phyloP scores from a whole-genome alignment of 2,113 vertebrate species.

The Petroica traversi region DNA sequence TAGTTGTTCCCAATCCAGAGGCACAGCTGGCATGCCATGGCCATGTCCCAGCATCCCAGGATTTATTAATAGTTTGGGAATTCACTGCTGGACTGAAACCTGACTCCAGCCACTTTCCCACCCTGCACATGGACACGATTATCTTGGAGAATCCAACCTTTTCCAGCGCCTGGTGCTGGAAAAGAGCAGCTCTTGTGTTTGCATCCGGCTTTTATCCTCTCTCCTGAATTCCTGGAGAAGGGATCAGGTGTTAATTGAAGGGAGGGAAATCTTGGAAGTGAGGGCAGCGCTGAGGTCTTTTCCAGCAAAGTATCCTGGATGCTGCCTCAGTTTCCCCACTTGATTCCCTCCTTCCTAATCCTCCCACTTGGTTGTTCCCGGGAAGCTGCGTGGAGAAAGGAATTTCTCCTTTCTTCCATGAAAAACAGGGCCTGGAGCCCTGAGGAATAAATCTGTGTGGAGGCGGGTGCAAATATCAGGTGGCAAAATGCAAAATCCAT shows the following conservation, averaged over 20 bases:
- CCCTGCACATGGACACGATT: neutral
- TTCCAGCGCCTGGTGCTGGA: neutral
- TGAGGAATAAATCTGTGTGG: neutral
- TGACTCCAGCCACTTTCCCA: neutral
- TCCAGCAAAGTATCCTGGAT: neutral
- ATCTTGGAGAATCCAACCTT: neutral
- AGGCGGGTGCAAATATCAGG: neutral
- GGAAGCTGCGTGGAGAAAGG: neutral
- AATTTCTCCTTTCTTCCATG: neutral
- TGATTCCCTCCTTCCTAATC: neutral
- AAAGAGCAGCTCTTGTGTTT: neutral
- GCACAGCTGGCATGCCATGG: neutral
- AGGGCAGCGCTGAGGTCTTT: neutral
- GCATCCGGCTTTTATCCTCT: neutral
- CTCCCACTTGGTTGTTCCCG: neutral
- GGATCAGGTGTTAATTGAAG: neutral
- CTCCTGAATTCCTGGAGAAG: neutral
- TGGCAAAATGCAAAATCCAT: neutral
- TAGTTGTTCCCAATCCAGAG: neutral
- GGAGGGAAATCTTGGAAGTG: neutral
- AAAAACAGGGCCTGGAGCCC: neutral
- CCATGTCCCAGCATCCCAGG: neutral
- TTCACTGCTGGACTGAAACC: neutral
- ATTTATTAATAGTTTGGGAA: slow-evolving; percentile 26
- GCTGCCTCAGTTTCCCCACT: neutral